These are phyloP conservation scores for Polydrusus tereticollis DNA, from an alignment of 2,888 invertebrate species.

Conservation along the genomic window DNA sequence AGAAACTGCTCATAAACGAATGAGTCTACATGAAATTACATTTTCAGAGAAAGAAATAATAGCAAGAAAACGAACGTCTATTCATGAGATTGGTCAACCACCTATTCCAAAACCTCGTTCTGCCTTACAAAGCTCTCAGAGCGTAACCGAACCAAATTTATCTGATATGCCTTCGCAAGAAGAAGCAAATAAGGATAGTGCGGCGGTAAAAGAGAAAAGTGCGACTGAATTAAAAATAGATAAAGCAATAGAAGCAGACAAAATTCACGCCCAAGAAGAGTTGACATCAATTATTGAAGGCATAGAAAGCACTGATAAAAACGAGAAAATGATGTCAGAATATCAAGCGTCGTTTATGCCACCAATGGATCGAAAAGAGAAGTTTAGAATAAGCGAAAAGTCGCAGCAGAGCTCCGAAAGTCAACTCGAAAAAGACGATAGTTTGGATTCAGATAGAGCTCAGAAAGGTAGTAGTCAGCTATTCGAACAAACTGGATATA, in stretches of 20 bases:
- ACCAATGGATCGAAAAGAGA: conserved; percentile 56
- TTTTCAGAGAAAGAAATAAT: conserved; percentile 54
- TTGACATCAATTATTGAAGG: conserved; percentile 36
- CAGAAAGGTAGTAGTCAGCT: conserved; percentile 58
- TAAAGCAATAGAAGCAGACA: conserved; percentile 45
- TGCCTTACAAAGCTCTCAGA: conserved; percentile 56
- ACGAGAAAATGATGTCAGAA: conserved; percentile 60
- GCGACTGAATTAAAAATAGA: conserved; percentile 32
- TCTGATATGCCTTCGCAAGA: conserved; percentile 32
- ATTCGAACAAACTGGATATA: conserved; percentile 65
- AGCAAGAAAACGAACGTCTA: conserved; percentile 60
- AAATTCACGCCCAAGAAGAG: conserved; percentile 39
- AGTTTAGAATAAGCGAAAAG: conserved; percentile 14
- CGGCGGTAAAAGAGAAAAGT: conserved; percentile 30
- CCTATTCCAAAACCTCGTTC: conserved; percentile 68
- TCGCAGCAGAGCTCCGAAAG: conserved; percentile 38
- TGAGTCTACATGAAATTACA: conserved; percentile 60
- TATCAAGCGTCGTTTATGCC: conserved; percentile 64
- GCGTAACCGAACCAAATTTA: conserved; percentile 54
- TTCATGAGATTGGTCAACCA: conserved; percentile 62
- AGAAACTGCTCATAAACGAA: conserved; percentile 60
- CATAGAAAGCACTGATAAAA: conserved; percentile 49
- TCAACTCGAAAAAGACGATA: conserved; percentile 58
- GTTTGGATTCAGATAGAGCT: conserved; percentile 64
- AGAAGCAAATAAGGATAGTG: conserved; percentile 38